Evolutionary conservation across 2,797 vertebrate genomes (phyloP).

Genomic region (Urocyon cinereoargenteus): DNA sequence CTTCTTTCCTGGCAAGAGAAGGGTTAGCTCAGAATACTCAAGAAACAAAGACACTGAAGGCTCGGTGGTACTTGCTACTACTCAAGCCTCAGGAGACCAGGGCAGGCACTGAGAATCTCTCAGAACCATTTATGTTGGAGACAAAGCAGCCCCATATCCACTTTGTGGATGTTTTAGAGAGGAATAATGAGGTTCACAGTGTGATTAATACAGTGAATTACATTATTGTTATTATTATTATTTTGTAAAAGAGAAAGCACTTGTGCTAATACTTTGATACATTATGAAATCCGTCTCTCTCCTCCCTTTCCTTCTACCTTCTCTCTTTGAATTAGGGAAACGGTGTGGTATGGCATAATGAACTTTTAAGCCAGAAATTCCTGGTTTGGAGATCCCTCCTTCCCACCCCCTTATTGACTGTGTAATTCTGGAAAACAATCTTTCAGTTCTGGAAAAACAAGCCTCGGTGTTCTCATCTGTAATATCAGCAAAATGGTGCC

Average conservation of each 20-base stretch:
- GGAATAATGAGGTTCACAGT: background rate
- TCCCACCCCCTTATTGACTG: background rate
- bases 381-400: background rate
- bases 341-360: background rate
- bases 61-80: background rate
- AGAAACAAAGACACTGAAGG: background rate
- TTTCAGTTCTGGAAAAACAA: background rate
- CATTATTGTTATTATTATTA: background rate
- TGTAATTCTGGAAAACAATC: background rate
- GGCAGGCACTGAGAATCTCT: background rate
- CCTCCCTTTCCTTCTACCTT: background rate
- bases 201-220: background rate
- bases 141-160: background rate
- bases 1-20: background rate
- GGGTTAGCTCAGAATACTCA: background rate
- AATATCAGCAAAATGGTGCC: background rate
- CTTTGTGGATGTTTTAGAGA: background rate
- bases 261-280: background rate
- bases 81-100: background rate
- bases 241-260: slow-evolving; percentile 1
- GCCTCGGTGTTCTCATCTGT: slow-evolving; percentile 21
- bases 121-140: background rate
- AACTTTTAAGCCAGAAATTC: slow-evolving; percentile 1
- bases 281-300: background rate
- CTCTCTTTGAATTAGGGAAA: slow-evolving; percentile 32